Evolutionary conservation across 64 coral and sea anemone species (phyloP).

Genomic region (Montipora sp.): DNA sequence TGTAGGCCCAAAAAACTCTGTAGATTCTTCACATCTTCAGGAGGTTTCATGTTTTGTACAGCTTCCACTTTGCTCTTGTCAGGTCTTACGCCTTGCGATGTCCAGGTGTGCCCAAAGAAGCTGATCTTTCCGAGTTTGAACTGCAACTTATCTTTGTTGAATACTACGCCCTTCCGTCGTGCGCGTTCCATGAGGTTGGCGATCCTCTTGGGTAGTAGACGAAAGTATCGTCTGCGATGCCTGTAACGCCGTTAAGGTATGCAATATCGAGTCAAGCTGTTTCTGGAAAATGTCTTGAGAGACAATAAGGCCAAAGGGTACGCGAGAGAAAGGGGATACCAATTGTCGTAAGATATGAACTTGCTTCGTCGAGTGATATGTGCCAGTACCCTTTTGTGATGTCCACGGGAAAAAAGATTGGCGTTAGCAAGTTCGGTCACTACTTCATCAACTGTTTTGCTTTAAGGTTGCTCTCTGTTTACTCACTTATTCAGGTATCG

Average conservation of each 20-base stretch:
- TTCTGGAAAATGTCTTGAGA: constrained; percentile 40
- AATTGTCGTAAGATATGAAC: constrained; percentile 58
- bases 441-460: constrained; percentile 53
- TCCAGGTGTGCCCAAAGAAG: too few species aligned
- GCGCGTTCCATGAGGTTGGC: constrained; percentile 2
- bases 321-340: constrained; percentile 13
- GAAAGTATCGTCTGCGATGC: background rate
- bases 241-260: constrained; percentile 22
- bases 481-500: constrained; percentile 59
- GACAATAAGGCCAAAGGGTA: constrained; percentile 38
- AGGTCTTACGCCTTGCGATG: constrained; percentile 35
- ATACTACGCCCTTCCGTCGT: constrained; percentile 15
- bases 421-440: constrained; percentile 36
- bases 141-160: constrained; percentile 48
- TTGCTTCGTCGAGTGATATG: constrained; percentile 57
- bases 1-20: too few species aligned
- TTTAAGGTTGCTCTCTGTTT: constrained; percentile 65
- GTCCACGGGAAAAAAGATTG: constrained; percentile 53
- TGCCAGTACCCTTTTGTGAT: constrained; percentile 69
- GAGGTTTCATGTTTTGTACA: background rate
- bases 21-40: too few species aligned
- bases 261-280: constrained; percentile 56
- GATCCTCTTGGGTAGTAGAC: constrained; percentile 22
- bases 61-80: constrained; percentile 59
- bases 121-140: constrained; percentile 25